Percentiles rank a stretch among this genome's conserved stretches.
phyloP scores from a whole-genome alignment of 2,888 invertebrate genomes.

The Phlogophora meticulosa region DNA sequence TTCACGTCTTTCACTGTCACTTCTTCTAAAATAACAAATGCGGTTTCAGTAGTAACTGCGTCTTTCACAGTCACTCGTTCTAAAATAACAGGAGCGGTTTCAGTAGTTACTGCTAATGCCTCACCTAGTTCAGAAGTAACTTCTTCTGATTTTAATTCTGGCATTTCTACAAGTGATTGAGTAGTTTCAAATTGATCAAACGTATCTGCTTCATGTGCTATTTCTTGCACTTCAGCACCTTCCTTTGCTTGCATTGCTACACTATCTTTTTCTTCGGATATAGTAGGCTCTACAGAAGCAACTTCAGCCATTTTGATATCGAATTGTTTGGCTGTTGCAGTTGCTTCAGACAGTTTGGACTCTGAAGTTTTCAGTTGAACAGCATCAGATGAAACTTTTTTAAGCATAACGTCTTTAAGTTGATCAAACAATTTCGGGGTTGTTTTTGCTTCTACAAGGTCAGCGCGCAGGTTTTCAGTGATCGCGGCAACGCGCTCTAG shows the following conservation, averaged over 20 bases:
- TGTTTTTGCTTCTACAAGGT: constrained; percentile 51
- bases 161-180: constrained; percentile 5
- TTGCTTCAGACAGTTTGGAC: constrained; percentile 1
- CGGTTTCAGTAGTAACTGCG: constrained; percentile 2
- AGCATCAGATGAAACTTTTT: constrained; percentile 10
- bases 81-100: constrained; percentile 6
- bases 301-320: not conserved
- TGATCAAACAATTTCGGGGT: constrained; percentile 28
- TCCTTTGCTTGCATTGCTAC: not conserved
- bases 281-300: not conserved
- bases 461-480: constrained; percentile 57
- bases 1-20: constrained; percentile 14
- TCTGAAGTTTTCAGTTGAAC: constrained; percentile 11
- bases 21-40: constrained; percentile 22
- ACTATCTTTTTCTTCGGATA: constrained; percentile 3
- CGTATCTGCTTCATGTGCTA: not conserved
- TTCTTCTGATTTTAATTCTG: constrained; percentile 8
- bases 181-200: not conserved
- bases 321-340: not conserved
- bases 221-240: constrained; percentile 7
- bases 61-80: constrained; percentile 27
- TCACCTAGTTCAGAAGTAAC: not conserved
- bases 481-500: constrained; percentile 56
- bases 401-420: constrained; percentile 29
- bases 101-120: constrained; percentile 1